Evolutionary conservation across 2,113 vertebrate species (phyloP), one percentile per base, ranked within the genome.

Genomic region (Muscicapa adusta): DNA sequence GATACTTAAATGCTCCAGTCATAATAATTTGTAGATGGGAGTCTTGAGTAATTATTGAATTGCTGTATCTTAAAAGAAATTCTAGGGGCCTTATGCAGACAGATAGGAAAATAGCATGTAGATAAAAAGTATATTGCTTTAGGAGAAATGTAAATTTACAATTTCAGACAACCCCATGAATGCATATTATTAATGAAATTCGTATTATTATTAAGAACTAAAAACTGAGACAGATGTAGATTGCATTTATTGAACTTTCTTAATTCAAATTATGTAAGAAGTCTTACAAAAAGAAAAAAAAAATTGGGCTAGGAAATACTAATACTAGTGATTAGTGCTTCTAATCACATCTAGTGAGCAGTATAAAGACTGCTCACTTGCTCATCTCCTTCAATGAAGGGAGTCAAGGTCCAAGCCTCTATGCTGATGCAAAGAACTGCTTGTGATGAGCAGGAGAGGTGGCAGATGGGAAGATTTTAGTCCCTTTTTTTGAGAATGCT

Each of bases 131-230:
- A 36, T 88, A 90, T 79, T 85, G 78, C 92, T 94, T 79, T 94
- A 95, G 92, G 96, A 97, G 81, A 82, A 87, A 85, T 95, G 75
- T 84, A 97, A 96, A 97, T 96, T 85, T 50, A 50, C 93, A 93
- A 31, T 96, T 89, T 77, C 51, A 70, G 95, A 89, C 48, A 95
- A 45, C 38, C 12, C 78, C 50, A 73, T 82, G 60, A 96, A 95
- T 87, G 89, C 78, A 36, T 93, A 85, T 96, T 96, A 96, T 96
- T 97, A 96, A 96, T 93, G 95, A 83, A 96, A 89, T 97, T 97
- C 66, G 62, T 85, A 34, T 93, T 93, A 92, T 74, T 93, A 77
- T 91, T 83, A 95, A 89, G 60, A 88, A 93, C 33, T 71, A 47
- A 96, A 91, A 96, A 72, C 76, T 88, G 92, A 87, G 86, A 96